Percentiles rank a stretch among this genome's conserved stretches.
These are phyloP conservation scores for Thomomys bottae DNA, from an alignment of 2,113 vertebrate species.

Conservation along the genomic window DNA sequence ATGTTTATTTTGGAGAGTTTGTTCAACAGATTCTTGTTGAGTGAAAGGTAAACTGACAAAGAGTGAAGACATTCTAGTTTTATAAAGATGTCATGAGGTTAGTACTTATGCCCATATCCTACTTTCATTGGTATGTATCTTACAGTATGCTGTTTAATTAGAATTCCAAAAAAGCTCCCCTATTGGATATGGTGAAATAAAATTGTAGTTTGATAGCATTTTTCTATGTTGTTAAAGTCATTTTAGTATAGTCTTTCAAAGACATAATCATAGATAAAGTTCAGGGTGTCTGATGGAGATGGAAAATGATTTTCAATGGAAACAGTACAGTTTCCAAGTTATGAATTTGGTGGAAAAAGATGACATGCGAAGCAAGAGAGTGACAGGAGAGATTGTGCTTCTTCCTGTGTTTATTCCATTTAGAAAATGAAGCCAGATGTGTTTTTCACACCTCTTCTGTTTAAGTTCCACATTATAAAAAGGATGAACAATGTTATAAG, in stretches of 20 bases:
- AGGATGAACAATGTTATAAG: background rate
- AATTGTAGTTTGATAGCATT: background rate
- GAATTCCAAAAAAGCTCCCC: background rate
- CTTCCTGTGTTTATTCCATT: conserved; percentile 55
- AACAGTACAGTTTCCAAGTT: conserved; percentile 40
- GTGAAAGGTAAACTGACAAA: background rate
- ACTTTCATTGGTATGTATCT: conserved; percentile 15
- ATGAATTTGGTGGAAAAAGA: background rate
- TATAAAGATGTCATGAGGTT: conserved; percentile 5
- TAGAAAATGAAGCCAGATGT: conserved; percentile 37
- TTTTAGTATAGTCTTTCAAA: conserved; percentile 25
- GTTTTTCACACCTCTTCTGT: conserved; percentile 44
- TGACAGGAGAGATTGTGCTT: conserved; percentile 56
- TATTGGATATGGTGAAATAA: conserved; percentile 22
- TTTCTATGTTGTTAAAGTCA: background rate
- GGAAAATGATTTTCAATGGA: conserved; percentile 17
- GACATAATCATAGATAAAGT: background rate
- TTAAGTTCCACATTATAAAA: conserved; percentile 53
- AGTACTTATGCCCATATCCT: background rate
- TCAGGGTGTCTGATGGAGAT: conserved; percentile 34
- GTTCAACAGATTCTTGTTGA: background rate
- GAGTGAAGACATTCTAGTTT: background rate
- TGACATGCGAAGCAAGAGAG: background rate
- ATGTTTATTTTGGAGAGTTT: background rate
- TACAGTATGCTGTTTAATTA: conserved; percentile 18